Percentiles rank a stretch among this genome's conserved stretches.
Conservation (phyloP, 1,140 invertebrate genomes). For the Sitobion miscanthi region DNA sequence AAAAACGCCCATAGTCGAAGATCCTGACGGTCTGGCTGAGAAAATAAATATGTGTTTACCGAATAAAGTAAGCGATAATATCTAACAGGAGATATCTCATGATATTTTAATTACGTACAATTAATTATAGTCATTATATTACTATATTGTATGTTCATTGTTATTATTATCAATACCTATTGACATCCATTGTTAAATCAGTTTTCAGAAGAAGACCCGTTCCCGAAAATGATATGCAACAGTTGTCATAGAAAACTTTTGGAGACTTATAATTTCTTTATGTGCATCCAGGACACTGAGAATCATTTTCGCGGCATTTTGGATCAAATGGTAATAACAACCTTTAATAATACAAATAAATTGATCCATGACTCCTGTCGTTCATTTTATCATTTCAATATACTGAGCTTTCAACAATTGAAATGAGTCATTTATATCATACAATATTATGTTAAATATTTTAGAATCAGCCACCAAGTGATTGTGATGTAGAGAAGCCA, state of each 20-base stretch:
- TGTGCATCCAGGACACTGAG: constrained; percentile 40
- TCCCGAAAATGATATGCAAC: constrained; percentile 50
- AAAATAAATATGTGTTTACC: constrained; percentile 54
- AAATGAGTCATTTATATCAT: background rate
- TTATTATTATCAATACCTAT: background rate
- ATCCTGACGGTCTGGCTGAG: constrained; percentile 21
- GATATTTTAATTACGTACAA: background rate
- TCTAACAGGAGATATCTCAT: background rate
- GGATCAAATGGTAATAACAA: constrained; percentile 37
- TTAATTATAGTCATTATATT: background rate
- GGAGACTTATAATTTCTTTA: constrained; percentile 42
- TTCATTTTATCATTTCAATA: background rate
- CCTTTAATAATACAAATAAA: background rate
- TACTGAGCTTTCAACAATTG: background rate
- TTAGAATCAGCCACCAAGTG: constrained; percentile 30
- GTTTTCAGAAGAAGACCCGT: constrained; percentile 50
- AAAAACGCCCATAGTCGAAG: constrained; percentile 37
- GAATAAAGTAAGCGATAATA: constrained; percentile 38
- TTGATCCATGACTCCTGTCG: background rate
- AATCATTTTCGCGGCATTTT: constrained; percentile 39
- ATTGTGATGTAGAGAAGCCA: background rate
- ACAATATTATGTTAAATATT: background rate
- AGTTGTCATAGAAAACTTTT: constrained; percentile 40
- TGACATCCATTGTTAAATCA: background rate
- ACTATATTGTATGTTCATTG: background rate